Base-by-base conservation (phyloP, 2,888 invertebrate genomes). In the Andrena minutula region DNA sequence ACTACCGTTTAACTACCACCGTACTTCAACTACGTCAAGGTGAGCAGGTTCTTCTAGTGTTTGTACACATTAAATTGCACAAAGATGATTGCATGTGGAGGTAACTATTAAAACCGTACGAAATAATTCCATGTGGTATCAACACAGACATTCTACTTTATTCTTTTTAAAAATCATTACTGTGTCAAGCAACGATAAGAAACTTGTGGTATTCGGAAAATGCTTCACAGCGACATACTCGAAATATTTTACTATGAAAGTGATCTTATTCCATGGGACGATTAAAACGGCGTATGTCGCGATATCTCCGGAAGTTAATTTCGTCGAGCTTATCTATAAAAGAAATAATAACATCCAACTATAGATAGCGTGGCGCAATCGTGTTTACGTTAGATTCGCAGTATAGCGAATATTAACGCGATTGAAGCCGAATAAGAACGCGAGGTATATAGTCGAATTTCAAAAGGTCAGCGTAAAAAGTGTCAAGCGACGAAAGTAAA, bases 21-120 rank as follows among this genome's bases (percentile, higher is more conserved):
- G n/a, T n/a, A n/a, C n/a, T n/a, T n/a, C n/a, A n/a, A n/a, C n/a
- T 49, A 32, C 30, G 63, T 58, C 68, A 41, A 49, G 63, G 56
- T 10, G 60, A 80, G 69, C 76, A 49, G 76, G 76, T 69, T 76
- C n/a, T 12, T 12, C 23, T 26, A 28, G 2, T 16, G 30, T 35
- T 35, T 16, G 41, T 10, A 16, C 26, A n/a, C 23, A 32, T 35
- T 49, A 41, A 51, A 49, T 53, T 79, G 56, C 23, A 30, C 6
- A 1, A 4, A 47, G 30, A 23, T 20, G 23, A 32, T 23, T 16
- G 16, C 4, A 35, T 10, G 8, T 6, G 3, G 10, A 16, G 12
- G 41, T 6, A 5, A 28, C 4, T 28, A 58, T 12, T 26, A 23
- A n/a, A 16, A 30, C 1, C 28, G 28, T 16, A 12, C 16, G 4